Conservation (phyloP, 2,797 vertebrate genomes). For the Glossophaga mutica region DNA sequence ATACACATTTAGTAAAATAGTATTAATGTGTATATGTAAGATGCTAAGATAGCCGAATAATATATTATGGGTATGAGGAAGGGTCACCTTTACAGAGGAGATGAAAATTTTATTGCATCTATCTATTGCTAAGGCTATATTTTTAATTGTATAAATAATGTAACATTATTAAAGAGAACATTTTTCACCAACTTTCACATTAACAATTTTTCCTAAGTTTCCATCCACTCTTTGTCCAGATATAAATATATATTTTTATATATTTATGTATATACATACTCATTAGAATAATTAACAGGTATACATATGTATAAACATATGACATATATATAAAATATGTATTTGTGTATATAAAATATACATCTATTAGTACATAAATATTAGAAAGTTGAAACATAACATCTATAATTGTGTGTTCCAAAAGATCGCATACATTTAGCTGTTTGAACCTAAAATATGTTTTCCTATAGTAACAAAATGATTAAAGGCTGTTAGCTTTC, state of each 20-base stretch:
- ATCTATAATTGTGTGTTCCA: background rate
- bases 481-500: background rate
- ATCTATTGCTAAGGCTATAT: background rate
- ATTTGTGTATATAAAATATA: background rate
- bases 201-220: background rate
- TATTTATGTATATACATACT: background rate
- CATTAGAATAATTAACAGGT: background rate
- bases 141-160: background rate
- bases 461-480: conserved; percentile 10
- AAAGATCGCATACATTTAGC: background rate
- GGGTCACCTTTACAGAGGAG: background rate
- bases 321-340: background rate
- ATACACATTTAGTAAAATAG: background rate
- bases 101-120: background rate
- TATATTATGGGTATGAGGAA: background rate
- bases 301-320: background rate
- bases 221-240: background rate
- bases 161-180: background rate
- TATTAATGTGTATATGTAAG: background rate
- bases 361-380: background rate
- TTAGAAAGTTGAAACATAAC: conserved; percentile 19
- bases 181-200: background rate
- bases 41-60: background rate
- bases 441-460: conserved; percentile 2
- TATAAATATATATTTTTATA: background rate